These are phyloP conservation scores for Platycnemis pennipes DNA, from an alignment of 2,888 invertebrate species.

Conservation along the genomic window DNA sequence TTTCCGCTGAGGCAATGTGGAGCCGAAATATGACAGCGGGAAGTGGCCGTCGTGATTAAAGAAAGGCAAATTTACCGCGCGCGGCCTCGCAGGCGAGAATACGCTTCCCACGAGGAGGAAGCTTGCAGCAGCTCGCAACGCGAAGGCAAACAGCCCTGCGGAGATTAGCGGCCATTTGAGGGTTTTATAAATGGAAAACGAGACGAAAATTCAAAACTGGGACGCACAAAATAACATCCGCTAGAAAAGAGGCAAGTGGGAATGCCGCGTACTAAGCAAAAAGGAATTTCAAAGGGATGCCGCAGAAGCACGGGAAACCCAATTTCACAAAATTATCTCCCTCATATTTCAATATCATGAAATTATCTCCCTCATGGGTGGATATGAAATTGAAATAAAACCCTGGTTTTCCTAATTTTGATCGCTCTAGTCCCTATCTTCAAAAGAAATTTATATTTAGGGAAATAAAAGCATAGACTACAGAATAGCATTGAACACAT, in stretches of 20 bases:
- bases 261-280: background rate
- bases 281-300: background rate
- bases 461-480: background rate
- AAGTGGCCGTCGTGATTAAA: constrained; percentile 28
- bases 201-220: background rate
- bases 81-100: background rate
- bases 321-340: background rate
- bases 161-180: background rate
- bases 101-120: background rate
- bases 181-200: background rate
- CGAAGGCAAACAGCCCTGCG: background rate
- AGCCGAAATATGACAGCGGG: background rate
- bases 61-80: background rate
- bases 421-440: too few relatives aligned
- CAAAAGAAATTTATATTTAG: background rate
- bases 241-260: background rate
- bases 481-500: too few relatives aligned
- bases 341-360: background rate
- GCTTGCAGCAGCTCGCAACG: background rate
- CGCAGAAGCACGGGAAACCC: too few relatives aligned
- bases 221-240: background rate
- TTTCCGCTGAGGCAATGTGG: background rate
- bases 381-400: background rate
- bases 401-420: too few relatives aligned
- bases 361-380: background rate